These are phyloP conservation scores for Asobara japonica DNA, from an alignment of 1,140 invertebrate genomes.

Conservation along the genomic window DNA sequence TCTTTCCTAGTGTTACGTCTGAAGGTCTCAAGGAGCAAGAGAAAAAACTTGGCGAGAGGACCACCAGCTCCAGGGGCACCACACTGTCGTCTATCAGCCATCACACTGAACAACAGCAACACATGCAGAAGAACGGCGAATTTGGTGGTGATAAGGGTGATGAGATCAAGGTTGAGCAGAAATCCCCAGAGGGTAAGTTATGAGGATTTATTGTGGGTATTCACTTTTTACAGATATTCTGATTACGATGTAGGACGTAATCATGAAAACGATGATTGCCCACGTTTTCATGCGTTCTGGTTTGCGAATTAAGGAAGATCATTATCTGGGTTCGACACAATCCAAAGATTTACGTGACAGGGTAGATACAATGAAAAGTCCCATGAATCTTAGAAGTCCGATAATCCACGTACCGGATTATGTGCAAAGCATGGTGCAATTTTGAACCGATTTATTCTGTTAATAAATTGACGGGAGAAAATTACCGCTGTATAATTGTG, in stretches of 20 bases:
- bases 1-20: constrained; percentile 39
- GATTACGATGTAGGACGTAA: neutral
- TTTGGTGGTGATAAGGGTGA: constrained; percentile 43
- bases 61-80: constrained; percentile 38
- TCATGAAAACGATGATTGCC: no score
- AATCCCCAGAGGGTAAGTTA: constrained; percentile 53
- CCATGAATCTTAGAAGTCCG: no score
- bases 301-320: no score
- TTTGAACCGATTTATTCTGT: no score
- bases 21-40: constrained; percentile 43
- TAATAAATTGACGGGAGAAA: no score
- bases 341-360: no score
- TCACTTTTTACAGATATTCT: constrained; percentile 7
- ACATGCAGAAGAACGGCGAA: constrained; percentile 48
- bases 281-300: no score
- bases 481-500: no score
- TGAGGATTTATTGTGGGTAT: constrained; percentile 19
- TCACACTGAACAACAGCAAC: constrained; percentile 43
- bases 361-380: no score
- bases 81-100: constrained; percentile 42
- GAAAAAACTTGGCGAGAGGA: constrained; percentile 49
- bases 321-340: no score
- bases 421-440: no score
- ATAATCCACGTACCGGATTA: no score
- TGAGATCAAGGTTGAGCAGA: constrained; percentile 45